phyloP scores from a whole-genome alignment of 92 coral and sea anemone genomes.

The Palythoa heliodiscus region DNA sequence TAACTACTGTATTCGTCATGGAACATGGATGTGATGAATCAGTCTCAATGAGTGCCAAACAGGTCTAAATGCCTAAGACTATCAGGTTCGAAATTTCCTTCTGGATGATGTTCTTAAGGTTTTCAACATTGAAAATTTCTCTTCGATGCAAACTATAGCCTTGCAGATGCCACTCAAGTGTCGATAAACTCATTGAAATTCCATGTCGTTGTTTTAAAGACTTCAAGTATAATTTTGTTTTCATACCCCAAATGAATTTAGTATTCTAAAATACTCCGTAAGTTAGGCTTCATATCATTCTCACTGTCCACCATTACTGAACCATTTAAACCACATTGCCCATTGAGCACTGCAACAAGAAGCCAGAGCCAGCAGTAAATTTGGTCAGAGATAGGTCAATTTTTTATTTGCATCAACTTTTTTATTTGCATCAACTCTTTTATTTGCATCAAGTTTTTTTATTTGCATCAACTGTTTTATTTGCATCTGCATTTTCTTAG shows the following conservation, averaged over 20 bases:
- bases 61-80: slow-evolving; percentile 51
- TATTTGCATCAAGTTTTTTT: too few relatives aligned
- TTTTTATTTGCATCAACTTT: not conserved
- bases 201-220: slow-evolving; percentile 28
- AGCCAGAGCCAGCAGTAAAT: not conserved
- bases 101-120: slow-evolving; percentile 33
- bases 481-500: not conserved
- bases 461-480: not conserved
- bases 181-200: slow-evolving; percentile 25
- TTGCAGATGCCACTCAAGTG: slow-evolving; percentile 10
- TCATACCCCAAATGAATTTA: slow-evolving; percentile 38
- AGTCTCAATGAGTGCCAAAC: slow-evolving; percentile 57
- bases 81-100: slow-evolving; percentile 45
- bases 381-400: not conserved
- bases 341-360: too few relatives aligned
- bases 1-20: slow-evolving; percentile 39
- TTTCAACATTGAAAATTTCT: slow-evolving; percentile 20
- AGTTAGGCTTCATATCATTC: slow-evolving; percentile 6
- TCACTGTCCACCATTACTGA: not conserved
- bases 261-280: slow-evolving; percentile 7
- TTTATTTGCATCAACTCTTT: too few relatives aligned
- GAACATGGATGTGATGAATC: slow-evolving; percentile 46
- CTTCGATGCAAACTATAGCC: slow-evolving; percentile 18
- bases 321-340: too few relatives aligned
- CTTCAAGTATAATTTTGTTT: slow-evolving; percentile 9